These are phyloP conservation scores for Pteronotus mesoamericanus DNA, from an alignment of 2,797 vertebrate species.

Conservation along the genomic window DNA sequence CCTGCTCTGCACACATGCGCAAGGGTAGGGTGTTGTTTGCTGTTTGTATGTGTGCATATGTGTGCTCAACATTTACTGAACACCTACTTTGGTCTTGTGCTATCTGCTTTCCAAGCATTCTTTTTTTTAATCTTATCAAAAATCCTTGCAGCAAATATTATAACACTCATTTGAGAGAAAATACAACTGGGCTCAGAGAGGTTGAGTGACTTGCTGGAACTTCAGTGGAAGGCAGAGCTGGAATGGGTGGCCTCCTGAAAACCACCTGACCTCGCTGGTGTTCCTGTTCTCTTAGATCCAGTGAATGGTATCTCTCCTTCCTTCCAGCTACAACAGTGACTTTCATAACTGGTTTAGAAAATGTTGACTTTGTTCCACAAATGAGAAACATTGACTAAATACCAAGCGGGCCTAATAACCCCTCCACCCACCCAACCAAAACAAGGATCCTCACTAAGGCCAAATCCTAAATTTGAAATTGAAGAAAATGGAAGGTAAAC, in stretches of 20 bases:
- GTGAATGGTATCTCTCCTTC: background rate
- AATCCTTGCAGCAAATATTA: background rate
- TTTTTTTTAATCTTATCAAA: background rate
- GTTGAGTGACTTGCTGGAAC: background rate
- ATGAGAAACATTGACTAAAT: background rate
- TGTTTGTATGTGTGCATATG: fast-evolving
- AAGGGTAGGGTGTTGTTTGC: background rate
- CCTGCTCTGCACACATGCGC: background rate
- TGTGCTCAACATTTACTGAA: background rate
- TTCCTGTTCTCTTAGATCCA: background rate
- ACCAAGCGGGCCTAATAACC: background rate
- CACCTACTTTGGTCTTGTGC: background rate
- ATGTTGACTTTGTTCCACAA: background rate
- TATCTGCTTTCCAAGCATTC: background rate
- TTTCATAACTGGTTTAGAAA: background rate
- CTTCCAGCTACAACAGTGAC: background rate
- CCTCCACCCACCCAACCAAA: background rate
- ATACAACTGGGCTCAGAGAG: background rate
- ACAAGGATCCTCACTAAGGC: background rate
- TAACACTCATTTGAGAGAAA: background rate
- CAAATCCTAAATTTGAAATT: background rate
- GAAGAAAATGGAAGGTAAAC: background rate
- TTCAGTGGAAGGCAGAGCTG: background rate
- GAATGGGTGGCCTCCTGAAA: background rate
- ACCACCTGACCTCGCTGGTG: background rate